Base-by-base conservation (phyloP, 2,113 vertebrate genomes). In the Xenopus borealis region DNA sequence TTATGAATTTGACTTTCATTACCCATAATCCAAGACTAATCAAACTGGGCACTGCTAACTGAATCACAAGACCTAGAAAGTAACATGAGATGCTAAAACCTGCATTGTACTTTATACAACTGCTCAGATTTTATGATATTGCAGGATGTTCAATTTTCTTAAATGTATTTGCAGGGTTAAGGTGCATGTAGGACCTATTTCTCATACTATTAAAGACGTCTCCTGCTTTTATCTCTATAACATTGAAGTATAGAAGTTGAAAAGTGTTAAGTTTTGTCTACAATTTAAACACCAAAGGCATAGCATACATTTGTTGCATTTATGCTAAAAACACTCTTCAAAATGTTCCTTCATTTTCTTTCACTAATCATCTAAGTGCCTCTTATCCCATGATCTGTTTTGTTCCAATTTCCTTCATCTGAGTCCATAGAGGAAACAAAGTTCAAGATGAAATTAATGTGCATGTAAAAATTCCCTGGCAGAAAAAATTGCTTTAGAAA, bases 321-420 rank as follows among this genome's bases (percentile, higher is more conserved):
- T 59, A 53, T 66, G 18, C 58, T 52, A 30, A 53, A 66, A 75
- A 69, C 19, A 47, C 17, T 76, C 20, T 69, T 76, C 46, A 76
- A 33, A 68, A 52, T 44, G 30, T 69, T 69, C 59, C 17, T 52
- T 13, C 18, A 18, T 76, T 55, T 63, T 20, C 73, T 76, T 76
- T 44, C 13, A 27, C 57, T 69, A 69, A 76, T 76, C 66, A 76
- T 76, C 73, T 69, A 76, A 76, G 73, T 76, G 59, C 23, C 66
- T 76, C 69, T 76, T 69, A 76, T 69, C 73, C 33, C 45, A 45
- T 76, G 73, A 76, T 69, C 59, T 76, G 53, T 76, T 68, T 50
- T 62, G 58, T 76, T 69, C 58, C 66, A 74, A 19, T 55, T 67
- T 59, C 68, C 46, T 75, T 76, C 66, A 76, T 76, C 73, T 64